A percentile compares a stretch with the other conserved stretches of the same genome.
These are phyloP conservation scores for Chymomyza caudatula DNA, from an alignment of 2,888 invertebrate genomes.

Conservation along the genomic window DNA sequence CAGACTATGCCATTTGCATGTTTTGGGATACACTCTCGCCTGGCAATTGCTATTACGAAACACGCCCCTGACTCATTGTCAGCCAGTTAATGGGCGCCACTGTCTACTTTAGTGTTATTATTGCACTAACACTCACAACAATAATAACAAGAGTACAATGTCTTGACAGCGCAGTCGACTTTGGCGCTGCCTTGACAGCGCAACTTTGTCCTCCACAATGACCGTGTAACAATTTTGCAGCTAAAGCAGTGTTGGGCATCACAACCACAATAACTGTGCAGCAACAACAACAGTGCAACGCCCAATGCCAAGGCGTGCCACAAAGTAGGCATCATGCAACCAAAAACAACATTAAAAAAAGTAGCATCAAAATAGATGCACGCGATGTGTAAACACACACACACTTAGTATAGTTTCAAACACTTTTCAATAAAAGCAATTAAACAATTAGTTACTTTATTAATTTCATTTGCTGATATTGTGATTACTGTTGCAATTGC, in stretches of 20 bases:
- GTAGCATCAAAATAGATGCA: neutral
- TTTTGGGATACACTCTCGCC: neutral
- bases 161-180: slow-evolving; percentile 11
- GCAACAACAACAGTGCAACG: slow-evolving; percentile 21
- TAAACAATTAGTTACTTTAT: too few relatives aligned
- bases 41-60: neutral
- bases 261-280: too few relatives aligned
- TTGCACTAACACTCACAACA: neutral
- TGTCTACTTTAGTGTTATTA: too few relatives aligned
- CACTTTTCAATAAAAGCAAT: too few relatives aligned
- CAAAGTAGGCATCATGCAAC: slow-evolving; percentile 40
- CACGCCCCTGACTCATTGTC: neutral
- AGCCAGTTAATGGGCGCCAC: slow-evolving; percentile 12
- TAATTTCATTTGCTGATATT: neutral
- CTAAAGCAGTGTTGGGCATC: slow-evolving; percentile 10
- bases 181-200: slow-evolving; percentile 34
- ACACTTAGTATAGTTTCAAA: too few relatives aligned
- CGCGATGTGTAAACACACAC: too few relatives aligned
- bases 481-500: neutral
- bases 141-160: neutral
- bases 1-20: too few relatives aligned
- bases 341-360: neutral
- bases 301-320: slow-evolving; percentile 49
- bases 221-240: slow-evolving; percentile 70
- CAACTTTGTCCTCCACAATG: slow-evolving; percentile 65